Evolutionary conservation across 2,113 vertebrate genomes (phyloP).

Genomic region (Rhineura floridana): DNA sequence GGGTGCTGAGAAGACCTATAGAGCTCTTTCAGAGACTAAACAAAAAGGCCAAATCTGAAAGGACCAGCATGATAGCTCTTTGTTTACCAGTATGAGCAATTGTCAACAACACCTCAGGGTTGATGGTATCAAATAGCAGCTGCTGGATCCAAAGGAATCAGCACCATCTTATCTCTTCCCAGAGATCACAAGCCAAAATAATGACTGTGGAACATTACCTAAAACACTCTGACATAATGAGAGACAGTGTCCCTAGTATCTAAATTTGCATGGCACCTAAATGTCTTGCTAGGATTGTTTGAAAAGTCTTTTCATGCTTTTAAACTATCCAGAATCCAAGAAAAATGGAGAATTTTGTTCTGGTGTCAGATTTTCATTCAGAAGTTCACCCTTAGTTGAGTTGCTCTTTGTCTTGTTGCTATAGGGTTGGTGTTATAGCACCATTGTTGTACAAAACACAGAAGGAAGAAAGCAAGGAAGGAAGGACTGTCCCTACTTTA

Average conservation of each 20-base stretch:
- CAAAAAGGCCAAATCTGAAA: background rate
- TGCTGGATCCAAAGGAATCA: slow-evolving; percentile 32
- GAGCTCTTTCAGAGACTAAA: background rate
- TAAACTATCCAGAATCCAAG: background rate
- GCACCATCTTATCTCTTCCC: slow-evolving; percentile 15
- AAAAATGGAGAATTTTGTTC: background rate
- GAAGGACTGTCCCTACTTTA: background rate
- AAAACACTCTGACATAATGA: slow-evolving; percentile 16
- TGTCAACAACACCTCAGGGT: slow-evolving; percentile 3
- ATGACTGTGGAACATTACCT: background rate
- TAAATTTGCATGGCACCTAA: background rate
- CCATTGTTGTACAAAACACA: background rate
- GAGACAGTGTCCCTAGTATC: slow-evolving; percentile 32
- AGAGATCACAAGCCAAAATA: slow-evolving; percentile 27
- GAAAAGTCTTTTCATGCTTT: background rate
- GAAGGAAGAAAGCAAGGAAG: background rate
- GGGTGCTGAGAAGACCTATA: background rate
- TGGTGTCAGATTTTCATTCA: background rate
- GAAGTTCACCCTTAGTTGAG: background rate
- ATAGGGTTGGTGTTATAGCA: background rate
- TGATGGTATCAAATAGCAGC: slow-evolving; percentile 9
- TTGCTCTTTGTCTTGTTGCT: background rate
- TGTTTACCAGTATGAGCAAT: slow-evolving; percentile 1
- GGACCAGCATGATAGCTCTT: background rate
- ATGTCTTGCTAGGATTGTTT: background rate